Base-by-base conservation (phyloP, 1,140 invertebrate species). In the Drosophila bocqueti region DNA sequence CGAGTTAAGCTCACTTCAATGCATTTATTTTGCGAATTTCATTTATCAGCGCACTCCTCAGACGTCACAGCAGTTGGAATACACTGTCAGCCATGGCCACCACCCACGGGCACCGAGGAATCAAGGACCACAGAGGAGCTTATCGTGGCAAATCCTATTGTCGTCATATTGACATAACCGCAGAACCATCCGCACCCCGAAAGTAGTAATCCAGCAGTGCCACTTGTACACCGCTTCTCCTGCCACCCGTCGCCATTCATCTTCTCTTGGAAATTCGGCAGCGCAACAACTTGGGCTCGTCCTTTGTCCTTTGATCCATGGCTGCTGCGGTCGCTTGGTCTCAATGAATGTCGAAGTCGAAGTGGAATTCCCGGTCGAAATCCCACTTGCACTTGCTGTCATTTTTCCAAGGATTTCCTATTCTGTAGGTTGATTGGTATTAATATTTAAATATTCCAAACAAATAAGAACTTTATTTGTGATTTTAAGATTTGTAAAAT, bases 151-250 rank as follows among this genome's bases (percentile, higher is more conserved):
- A 87, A 87, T 87, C 84, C 84, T 87, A 87, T 87, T 87, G 84
- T 87, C 84, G 84, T 90, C 84, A 84, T 87, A 87, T 87, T 87
- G 84, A 89, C 84, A 87, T 84, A 89, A 89, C 84, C 84, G 84
- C 81, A 73, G 45, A 73, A 45, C 54, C 71, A 61, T 61, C 68
- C 68, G 68, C 71, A 87, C 76, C 76, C 73, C 55, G 52, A 78
- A 62, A 62, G 61, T 62, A 78, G 68, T 78, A 78, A 69, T 68
- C 75, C 80, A 61, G 40, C 60, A 57, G 49, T 34, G 58, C 18
- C 45, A 73, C 63, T 55, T 40, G 34, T 26, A 46, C 46, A 11
- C 3, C 38, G 18, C 36, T 21, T 29, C 29, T 26, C 21, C 5
- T 16, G 6, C 42, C 31, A 1, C 24, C 15, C 34, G 21, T 26